phyloP scores from a whole-genome alignment of 30 jellyfish, hydroid and myxozoan species.

The Rhopilema esculentum region DNA sequence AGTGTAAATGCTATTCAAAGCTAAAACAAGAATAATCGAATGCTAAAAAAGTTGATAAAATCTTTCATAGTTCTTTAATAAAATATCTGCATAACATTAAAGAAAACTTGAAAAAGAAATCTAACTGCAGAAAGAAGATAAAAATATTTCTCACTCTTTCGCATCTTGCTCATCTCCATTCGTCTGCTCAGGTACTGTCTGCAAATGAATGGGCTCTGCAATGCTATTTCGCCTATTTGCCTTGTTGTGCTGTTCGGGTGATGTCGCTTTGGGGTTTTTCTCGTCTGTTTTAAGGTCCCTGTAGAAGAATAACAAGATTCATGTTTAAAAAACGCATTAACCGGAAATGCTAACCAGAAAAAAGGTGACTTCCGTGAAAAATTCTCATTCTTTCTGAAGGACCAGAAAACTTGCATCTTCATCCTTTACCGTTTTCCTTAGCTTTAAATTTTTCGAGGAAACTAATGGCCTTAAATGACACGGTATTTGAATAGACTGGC shows the following conservation, averaged over 20 bases:
- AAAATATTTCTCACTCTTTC: constrained; percentile 13
- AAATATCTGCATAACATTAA: no score
- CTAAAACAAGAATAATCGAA: no score
- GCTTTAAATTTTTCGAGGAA: no score
- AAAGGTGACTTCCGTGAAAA: not conserved
- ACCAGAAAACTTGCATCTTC: no score
- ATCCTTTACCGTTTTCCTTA: no score
- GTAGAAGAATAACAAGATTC: not conserved
- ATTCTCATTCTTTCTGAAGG: not conserved
- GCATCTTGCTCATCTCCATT: constrained; percentile 41
- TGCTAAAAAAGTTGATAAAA: no score
- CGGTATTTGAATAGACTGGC: no score
- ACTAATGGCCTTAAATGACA: no score
- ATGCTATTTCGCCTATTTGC: not conserved
- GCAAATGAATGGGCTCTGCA: not conserved
- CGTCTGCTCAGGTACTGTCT: constrained; percentile 4
- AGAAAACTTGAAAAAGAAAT: not conserved
- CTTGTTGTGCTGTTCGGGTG: constrained; percentile 1
- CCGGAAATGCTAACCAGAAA: not conserved
- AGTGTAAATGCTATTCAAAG: no score
- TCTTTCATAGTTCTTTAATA: no score
- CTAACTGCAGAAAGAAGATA: not conserved
- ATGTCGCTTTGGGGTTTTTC: constrained; percentile 13
- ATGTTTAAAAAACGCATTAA: no score
- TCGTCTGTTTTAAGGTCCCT: constrained; percentile 61